These are phyloP conservation scores for Archaeoteleia sp. DNA, from an alignment of 2,888 invertebrate genomes.

Conservation along the genomic window DNA sequence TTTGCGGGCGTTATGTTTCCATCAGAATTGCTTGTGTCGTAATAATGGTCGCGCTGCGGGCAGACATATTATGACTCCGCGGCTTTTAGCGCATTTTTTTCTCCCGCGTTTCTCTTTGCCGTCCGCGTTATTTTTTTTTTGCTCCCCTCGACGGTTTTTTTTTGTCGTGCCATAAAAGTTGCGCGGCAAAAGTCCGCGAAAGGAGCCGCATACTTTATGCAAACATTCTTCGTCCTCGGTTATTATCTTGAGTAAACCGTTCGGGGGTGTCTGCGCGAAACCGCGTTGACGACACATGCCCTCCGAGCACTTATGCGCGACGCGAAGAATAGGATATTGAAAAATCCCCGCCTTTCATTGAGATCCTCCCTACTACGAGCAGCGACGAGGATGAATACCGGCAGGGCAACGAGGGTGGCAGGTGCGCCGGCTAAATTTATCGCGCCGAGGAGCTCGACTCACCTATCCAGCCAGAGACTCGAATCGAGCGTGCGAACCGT, in stretches of 20 bases:
- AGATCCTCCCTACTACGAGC: conserved; percentile 47
- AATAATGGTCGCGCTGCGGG: conserved; percentile 32
- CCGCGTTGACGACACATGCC: conserved; percentile 11
- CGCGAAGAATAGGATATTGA: conserved; percentile 65
- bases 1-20: conserved; percentile 41
- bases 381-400: conserved; percentile 55
- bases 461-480: no score
- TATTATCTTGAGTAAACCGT: conserved; percentile 47
- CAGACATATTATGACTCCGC: conserved; percentile 33
- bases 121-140: conserved; percentile 14
- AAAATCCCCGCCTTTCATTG: conserved; percentile 63
- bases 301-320: conserved; percentile 46
- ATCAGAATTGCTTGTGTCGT: conserved; percentile 33
- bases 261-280: conserved; percentile 13
- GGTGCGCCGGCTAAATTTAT: conserved; percentile 62
- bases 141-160: conserved; percentile 27
- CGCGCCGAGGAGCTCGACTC: conserved; percentile 57
- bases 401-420: conserved; percentile 59
- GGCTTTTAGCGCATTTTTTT: conserved; percentile 26
- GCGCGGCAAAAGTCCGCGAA: conserved; percentile 21
- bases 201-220: conserved; percentile 33
- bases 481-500: background rate
- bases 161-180: conserved; percentile 29
- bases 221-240: conserved; percentile 43
- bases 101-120: conserved; percentile 25